Conservation (phyloP, 1,140 invertebrate species). For the Pseudomyrmex cubaensis region DNA sequence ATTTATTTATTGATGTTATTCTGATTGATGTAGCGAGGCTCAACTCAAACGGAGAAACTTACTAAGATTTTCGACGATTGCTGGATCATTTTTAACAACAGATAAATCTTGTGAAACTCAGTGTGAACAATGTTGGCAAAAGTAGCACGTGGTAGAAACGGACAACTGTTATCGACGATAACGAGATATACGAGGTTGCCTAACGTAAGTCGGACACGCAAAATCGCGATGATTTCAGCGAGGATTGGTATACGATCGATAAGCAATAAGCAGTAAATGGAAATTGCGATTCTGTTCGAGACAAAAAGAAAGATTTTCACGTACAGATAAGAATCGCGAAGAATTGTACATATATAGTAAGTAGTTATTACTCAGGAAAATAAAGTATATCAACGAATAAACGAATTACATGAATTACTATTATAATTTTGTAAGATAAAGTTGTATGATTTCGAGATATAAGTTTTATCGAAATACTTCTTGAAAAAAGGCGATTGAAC, state of each 20-base stretch:
- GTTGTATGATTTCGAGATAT: not conserved
- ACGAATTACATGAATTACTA: not conserved
- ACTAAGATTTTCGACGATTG: conserved; percentile 18
- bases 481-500: conserved; percentile 36
- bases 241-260: conserved; percentile 66
- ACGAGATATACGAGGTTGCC: conserved; percentile 58
- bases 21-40: not conserved
- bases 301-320: conserved; percentile 54
- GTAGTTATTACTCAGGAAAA: not conserved
- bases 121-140: conserved; percentile 21
- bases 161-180: conserved; percentile 72
- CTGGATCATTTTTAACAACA: not conserved
- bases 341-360: conserved; percentile 39
- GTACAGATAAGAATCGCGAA: conserved; percentile 40
- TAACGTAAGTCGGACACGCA: conserved; percentile 67
- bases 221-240: conserved; percentile 71
- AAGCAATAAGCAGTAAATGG: conserved; percentile 81
- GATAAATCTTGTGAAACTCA: conserved; percentile 44
- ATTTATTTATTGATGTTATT: not conserved
- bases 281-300: conserved; percentile 71
- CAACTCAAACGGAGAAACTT: not conserved
- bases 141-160: conserved; percentile 45
- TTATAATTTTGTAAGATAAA: conserved; percentile 1
- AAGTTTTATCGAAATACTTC: conserved; percentile 20
- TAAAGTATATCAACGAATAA: not conserved